Evolutionary conservation across 1,140 invertebrate genomes (phyloP).

Genomic region (Orius insidiosus): DNA sequence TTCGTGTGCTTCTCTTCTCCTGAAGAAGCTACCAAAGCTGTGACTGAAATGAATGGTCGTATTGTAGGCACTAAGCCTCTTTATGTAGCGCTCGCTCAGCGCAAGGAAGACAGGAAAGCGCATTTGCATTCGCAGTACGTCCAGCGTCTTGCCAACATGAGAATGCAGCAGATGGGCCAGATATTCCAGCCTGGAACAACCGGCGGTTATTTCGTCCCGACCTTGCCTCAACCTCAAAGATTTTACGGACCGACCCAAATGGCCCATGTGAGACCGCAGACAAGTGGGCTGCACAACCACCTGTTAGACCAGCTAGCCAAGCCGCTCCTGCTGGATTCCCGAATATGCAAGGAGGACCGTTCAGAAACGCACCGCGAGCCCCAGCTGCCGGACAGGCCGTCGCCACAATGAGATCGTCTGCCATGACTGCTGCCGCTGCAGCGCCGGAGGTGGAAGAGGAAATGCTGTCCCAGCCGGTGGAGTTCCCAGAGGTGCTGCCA

Average conservation of each 20-base stretch:
- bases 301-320: constrained; percentile 52
- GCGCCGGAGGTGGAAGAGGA: constrained; percentile 32
- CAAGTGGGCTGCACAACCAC: constrained; percentile 75
- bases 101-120: constrained; percentile 96
- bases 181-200: constrained; percentile 73
- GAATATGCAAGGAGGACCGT: constrained; percentile 37
- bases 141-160: constrained; percentile 89
- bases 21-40: constrained; percentile 97
- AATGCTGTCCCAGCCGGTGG: constrained; percentile 4
- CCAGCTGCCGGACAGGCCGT: constrained; percentile 39
- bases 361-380: constrained; percentile 31
- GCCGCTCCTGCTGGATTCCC: constrained; percentile 42
- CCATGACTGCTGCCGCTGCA: constrained; percentile 22
- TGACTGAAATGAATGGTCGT: constrained; percentile 97
- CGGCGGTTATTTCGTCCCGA: constrained; percentile 79
- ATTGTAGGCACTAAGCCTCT: constrained; percentile 93
- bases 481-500: neutral
- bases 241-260: constrained; percentile 78
- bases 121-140: constrained; percentile 95
- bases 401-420: constrained; percentile 6
- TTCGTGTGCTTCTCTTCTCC: constrained; percentile 99
- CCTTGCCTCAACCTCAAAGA: constrained; percentile 63
- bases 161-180: constrained; percentile 83
- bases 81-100: constrained; percentile 94
- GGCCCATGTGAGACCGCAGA: constrained; percentile 67